Percentiles rank a stretch among this genome's conserved stretches.
phyloP scores from a whole-genome alignment of 2,888 invertebrate genomes.

The Drosophila macrothrix region DNA sequence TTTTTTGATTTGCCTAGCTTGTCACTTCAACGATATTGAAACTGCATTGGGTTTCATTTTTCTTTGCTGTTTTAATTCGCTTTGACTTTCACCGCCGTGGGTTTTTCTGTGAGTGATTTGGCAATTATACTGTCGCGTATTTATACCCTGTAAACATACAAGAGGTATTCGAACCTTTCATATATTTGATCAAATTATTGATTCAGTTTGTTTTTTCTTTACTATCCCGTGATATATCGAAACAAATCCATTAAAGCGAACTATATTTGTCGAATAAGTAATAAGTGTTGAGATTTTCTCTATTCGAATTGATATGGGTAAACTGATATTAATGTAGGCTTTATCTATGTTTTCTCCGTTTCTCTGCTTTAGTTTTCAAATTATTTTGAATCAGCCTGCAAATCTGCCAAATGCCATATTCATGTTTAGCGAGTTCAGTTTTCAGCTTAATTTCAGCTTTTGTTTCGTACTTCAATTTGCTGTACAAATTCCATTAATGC shows the following conservation, averaged over 20 bases:
- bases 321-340: background rate
- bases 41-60: background rate
- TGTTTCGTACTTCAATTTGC: conserved; percentile 2
- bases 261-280: background rate
- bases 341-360: background rate
- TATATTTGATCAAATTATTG: background rate
- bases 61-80: conserved; percentile 1
- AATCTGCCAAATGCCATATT: background rate
- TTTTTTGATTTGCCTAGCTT: background rate
- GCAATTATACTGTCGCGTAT: conserved; percentile 1
- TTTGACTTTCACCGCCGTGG: conserved; percentile 38
- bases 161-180: background rate
- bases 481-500: conserved; percentile 4
- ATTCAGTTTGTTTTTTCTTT: background rate
- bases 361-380: background rate
- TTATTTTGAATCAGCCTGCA: background rate
- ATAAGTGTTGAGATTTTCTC: background rate
- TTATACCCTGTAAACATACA: conserved; percentile 8
- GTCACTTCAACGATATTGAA: conserved; percentile 9
- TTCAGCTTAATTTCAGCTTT: background rate
- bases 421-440: background rate
- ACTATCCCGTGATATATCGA: background rate
- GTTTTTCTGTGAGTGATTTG: conserved; percentile 19
- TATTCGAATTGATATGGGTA: background rate
- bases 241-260: background rate